A percentile compares a stretch with the other conserved stretches of the same genome.
phyloP scores from a whole-genome alignment of 2,113 vertebrate species.

The Saccopteryx leptura region DNA sequence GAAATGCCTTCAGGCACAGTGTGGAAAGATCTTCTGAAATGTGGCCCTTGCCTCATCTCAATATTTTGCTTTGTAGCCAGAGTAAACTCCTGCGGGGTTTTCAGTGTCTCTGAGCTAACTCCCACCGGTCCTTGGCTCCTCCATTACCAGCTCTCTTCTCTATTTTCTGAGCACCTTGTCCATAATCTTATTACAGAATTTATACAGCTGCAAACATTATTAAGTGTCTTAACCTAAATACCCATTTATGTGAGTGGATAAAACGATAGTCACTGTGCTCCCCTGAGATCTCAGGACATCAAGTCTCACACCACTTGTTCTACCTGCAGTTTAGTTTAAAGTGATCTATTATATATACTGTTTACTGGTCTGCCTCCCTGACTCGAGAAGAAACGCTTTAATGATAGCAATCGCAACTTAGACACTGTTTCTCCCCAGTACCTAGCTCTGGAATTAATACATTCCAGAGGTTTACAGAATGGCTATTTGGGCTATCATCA shows the following conservation, averaged over 20 bases:
- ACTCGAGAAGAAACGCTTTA: not conserved
- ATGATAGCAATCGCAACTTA: not conserved
- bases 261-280: constrained; percentile 4
- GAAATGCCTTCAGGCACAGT: not conserved
- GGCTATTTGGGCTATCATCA: not conserved
- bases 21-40: not conserved
- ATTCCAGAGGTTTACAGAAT: not conserved
- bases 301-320: not conserved
- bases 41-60: not conserved
- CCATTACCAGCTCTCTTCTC: not conserved
- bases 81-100: too few relatives aligned
- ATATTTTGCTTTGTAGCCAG: not conserved
- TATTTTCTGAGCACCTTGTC: not conserved
- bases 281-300: constrained; percentile 22
- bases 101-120: not conserved
- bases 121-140: not conserved
- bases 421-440: not conserved
- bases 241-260: not conserved
- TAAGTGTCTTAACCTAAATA: not conserved
- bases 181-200: constrained; percentile 14
- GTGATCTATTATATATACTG: not conserved
- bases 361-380: not conserved
- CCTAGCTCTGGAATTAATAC: not conserved
- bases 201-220: constrained; percentile 25
- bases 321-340: not conserved